A percentile compares a stretch with the other conserved stretches of the same genome.
Evolutionary conservation across 2,888 invertebrate genomes (phyloP).

Genomic region (Microplitis manilae): DNA sequence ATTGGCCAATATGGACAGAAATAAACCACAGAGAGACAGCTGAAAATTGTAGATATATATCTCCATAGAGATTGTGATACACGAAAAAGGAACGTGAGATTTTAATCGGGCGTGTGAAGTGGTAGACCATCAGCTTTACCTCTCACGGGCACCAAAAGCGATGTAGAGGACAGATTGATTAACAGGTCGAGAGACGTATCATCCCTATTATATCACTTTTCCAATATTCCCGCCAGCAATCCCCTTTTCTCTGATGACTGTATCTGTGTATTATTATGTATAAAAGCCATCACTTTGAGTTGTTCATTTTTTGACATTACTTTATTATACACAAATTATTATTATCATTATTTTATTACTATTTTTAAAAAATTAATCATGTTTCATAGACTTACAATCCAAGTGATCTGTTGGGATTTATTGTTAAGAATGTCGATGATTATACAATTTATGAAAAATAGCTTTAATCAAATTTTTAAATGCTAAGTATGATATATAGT

Average conservation of each 20-base stretch:
- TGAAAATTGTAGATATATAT: background rate
- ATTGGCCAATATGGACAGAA: background rate
- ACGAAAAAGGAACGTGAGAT: background rate
- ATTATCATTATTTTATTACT: background rate
- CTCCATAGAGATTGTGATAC: background rate
- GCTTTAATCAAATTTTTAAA: too few relatives aligned
- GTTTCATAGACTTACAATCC: too few relatives aligned
- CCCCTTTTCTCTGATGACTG: background rate
- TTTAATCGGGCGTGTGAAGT: constrained; percentile 1
- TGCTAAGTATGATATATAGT: background rate
- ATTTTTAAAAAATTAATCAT: background rate
- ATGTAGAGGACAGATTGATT: background rate
- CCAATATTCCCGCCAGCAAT: background rate
- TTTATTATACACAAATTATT: background rate
- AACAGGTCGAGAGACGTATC: background rate
- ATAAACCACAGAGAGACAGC: background rate
- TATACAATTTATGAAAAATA: too few relatives aligned
- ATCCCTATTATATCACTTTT: background rate
- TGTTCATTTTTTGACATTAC: background rate
- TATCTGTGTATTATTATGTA: background rate
- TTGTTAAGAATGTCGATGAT: too few relatives aligned
- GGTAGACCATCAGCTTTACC: background rate
- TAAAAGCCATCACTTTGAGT: background rate
- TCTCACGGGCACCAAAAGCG: background rate
- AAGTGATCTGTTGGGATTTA: too few relatives aligned